Evolutionary conservation across 2,113 vertebrate genomes (phyloP), one percentile per base, ranked within the genome.

Genomic region (Oenanthe melanoleuca): DNA sequence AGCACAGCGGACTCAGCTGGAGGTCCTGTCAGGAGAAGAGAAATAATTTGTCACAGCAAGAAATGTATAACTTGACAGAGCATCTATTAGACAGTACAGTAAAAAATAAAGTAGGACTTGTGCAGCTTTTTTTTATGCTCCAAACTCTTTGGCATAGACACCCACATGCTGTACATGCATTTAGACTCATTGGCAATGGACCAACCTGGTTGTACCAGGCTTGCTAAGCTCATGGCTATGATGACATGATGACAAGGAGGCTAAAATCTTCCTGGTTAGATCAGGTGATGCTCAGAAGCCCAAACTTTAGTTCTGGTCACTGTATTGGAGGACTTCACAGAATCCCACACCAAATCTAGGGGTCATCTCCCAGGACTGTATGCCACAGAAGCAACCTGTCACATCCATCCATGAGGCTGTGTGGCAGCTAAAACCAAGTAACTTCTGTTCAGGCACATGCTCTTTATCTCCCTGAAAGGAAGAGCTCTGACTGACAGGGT

Each of bases 21-120:
- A 71, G 96, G 97, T 96, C 98, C 97, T 98, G 98, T 98, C 98
- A 98, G 94, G 80, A 96, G 96, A 72, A 80, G 95, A 96, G 96
- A 95, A 97, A 98, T 98, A 97, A 98, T 98, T 97, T 98, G 97
- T 97, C 97, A 97, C 98, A 97, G 97, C 97, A 97, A 75, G 97
- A 97, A 95, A 94, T 93, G 70, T 82, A 78, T 83, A 84, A 79
- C 91, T 97, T 92, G 55, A 95, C 96, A 95, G 92, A 97, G 77
- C 96, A 96, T 97, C 96, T 96, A 97, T 97, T 97, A 96, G 96
- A 44, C 17, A 12, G 71, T 87, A 85, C 72, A 89, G 96, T 88
- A 88, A 93, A 91, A 96, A 93, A 71, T 89, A 96, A 60, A 95
- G 74, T 73, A 94, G 89, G 63, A 93, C 69, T 85, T 73, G 23